A percentile compares a stretch with the other conserved stretches of the same genome.
phyloP scores from a whole-genome alignment of 2,888 invertebrate species.

The Meiosimyza decipiens region DNA sequence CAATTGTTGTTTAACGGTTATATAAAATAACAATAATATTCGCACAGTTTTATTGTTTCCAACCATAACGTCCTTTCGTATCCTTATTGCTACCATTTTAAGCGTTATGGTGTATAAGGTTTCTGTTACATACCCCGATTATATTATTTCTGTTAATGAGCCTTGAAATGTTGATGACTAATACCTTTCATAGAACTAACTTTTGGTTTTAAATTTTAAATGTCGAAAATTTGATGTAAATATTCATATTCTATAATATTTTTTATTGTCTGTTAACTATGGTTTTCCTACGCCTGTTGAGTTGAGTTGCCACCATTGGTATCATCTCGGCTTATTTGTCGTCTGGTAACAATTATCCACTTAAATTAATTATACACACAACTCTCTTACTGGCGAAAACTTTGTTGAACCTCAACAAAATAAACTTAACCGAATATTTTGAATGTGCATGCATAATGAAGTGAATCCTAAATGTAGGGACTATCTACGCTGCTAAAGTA shows the following conservation, averaged over 20 bases:
- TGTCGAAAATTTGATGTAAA: no score
- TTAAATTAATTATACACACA: constrained; percentile 19
- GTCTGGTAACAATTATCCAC: constrained; percentile 17
- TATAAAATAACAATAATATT: no score
- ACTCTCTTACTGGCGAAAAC: neutral
- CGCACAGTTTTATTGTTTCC: no score
- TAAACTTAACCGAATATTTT: neutral
- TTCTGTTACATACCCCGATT: constrained; percentile 31
- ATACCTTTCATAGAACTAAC: neutral
- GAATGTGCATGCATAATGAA: constrained; percentile 31
- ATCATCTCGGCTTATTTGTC: no score
- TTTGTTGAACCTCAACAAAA: no score
- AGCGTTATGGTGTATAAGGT: constrained; percentile 49
- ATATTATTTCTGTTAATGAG: constrained; percentile 21
- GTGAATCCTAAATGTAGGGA: neutral
- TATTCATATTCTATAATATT: no score
- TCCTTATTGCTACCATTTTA: constrained; percentile 29
- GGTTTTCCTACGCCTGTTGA: no score
- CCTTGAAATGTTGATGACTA: constrained; percentile 26
- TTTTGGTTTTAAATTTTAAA: neutral
- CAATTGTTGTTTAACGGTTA: no score
- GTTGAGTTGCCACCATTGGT: no score
- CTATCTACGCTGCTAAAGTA: no score
- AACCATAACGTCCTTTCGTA: no score
- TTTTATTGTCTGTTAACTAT: no score